Evolutionary conservation across 2,888 invertebrate genomes (phyloP), one percentile per base, ranked within the genome.

Genomic region (Protula sp.): DNA sequence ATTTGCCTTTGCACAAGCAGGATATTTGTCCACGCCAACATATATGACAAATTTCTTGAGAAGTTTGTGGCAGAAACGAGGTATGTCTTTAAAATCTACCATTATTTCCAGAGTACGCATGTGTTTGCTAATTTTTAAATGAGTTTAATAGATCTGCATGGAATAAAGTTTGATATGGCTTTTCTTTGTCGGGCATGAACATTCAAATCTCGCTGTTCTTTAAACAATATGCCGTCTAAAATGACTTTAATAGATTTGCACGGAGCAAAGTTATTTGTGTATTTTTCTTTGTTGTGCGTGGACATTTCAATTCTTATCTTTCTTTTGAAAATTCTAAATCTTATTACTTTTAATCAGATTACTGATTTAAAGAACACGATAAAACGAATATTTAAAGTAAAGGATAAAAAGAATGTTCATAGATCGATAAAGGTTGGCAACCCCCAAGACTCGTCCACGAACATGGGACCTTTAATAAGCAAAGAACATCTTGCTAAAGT

Each of bases 1-100:
- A 81, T 85, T 14, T 85, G 85, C 70, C 75, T 85, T 24, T 84
- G 84, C 67, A 83, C 84, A 1, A 84, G 84, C 67, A 74, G 85
- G 45, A 74, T 86, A 14, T 85, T 79, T 72, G 84, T 86, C 27
- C 84, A 86, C 54, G 67, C 67, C 38, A 65, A 68, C 2, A 79
- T 85, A 29, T 84, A 78, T 64, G 74, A 80, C 1, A 71, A 70
- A 3, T 85, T 85, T 67, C 48, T 84, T 5, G 67, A 76, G 26
- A 74, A 69, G 58, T 83, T 83, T 71, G 74, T 80, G 0, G 66
- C 71, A 47, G 74, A 66, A 62, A 64, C 79, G 3, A 78, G 72
- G 82, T 83, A 71, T 70, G 70, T 24, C 19, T n/a, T 3, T 9
- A 50, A 14, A 38, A 9, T 14, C 45, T n/a, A 38, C n/a, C n/a